A percentile compares a stretch with the other conserved stretches of the same genome.
These are phyloP conservation scores for Prionace glauca DNA, from an alignment of 2,797 vertebrate genomes.

Conservation along the genomic window DNA sequence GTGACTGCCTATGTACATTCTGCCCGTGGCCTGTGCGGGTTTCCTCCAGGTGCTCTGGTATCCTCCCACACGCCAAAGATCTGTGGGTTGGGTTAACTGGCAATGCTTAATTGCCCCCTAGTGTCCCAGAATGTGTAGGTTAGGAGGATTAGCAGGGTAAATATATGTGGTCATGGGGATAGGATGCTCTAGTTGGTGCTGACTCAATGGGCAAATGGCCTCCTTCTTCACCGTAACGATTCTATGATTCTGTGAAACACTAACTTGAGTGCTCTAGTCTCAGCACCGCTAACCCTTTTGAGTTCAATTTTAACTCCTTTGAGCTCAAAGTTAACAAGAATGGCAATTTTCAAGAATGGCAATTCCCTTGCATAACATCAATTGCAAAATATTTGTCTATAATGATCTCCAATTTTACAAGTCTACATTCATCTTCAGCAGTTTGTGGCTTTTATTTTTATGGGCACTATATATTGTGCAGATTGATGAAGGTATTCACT, in stretches of 20 bases:
- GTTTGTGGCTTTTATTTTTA: neutral
- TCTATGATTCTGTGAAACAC: neutral
- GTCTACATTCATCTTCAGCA: neutral
- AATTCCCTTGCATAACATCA: neutral
- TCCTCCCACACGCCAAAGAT: too few relatives aligned
- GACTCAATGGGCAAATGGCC: too few relatives aligned
- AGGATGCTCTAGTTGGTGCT: too few relatives aligned
- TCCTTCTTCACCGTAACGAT: too few relatives aligned
- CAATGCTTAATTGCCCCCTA: too few relatives aligned
- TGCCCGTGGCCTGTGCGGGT: too few relatives aligned
- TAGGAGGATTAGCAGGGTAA: too few relatives aligned
- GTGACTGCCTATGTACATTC: too few relatives aligned
- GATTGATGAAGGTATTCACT: neutral
- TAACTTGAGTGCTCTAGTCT: neutral
- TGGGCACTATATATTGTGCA: neutral
- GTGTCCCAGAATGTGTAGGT: too few relatives aligned
- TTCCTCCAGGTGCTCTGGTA: too few relatives aligned
- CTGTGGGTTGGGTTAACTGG: too few relatives aligned
- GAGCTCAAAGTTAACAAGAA: neutral
- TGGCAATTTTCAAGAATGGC: neutral
- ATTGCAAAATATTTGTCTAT: neutral
- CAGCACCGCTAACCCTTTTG: neutral
- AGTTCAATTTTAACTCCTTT: neutral
- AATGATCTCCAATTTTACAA: neutral
- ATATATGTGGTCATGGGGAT: too few relatives aligned